phyloP scores from a whole-genome alignment of 2,797 vertebrate genomes.

The Cynopterus sphinx region DNA sequence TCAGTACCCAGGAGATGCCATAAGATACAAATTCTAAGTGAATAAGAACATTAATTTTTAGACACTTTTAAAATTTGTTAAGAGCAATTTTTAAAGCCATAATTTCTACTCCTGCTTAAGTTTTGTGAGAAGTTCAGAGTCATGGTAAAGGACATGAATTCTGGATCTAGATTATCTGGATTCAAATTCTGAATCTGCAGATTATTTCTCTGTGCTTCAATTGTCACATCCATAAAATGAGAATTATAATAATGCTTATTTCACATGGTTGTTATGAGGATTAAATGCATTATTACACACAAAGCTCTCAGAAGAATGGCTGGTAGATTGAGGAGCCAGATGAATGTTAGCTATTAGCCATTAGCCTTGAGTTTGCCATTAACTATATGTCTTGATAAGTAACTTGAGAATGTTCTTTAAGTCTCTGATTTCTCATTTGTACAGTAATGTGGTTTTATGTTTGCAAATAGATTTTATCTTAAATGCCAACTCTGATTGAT shows the following conservation, averaged over 20 bases:
- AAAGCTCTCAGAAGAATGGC: slow-evolving; percentile 43
- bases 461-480: slow-evolving; percentile 68
- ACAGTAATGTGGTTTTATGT: slow-evolving; percentile 58
- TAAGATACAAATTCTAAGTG: neutral
- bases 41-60: neutral
- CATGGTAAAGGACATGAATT: neutral
- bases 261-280: slow-evolving; percentile 36
- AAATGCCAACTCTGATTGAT: slow-evolving; percentile 61
- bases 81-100: neutral
- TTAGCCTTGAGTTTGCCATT: slow-evolving; percentile 62
- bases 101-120: neutral
- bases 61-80: neutral
- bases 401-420: slow-evolving; percentile 64
- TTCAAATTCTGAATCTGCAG: neutral
- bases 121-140: slow-evolving; percentile 8
- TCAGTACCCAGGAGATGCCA: neutral
- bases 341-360: slow-evolving; percentile 66
- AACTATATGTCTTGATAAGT: slow-evolving; percentile 67
- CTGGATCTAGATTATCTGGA: neutral
- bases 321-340: slow-evolving; percentile 53
- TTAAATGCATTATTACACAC: slow-evolving; percentile 54
- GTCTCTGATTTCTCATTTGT: slow-evolving; percentile 61
- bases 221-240: slow-evolving; percentile 40
- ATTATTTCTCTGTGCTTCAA: neutral
- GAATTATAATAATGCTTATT: slow-evolving; percentile 38